Base-by-base conservation (phyloP, 1,140 invertebrate species). In the Aphis gossypii region DNA sequence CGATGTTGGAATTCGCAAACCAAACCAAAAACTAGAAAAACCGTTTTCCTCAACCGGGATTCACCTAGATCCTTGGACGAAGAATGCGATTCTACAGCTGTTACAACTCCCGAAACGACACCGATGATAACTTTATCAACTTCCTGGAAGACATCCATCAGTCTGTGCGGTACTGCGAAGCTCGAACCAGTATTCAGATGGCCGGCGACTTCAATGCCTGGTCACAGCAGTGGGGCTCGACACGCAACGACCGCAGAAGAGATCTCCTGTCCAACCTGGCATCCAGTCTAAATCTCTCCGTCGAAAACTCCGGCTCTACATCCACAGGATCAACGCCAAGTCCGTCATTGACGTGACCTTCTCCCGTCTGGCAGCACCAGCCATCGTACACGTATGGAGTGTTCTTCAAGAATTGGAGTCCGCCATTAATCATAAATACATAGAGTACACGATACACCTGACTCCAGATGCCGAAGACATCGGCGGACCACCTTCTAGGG, bases 401-500 rank as follows among this genome's bases (percentile, higher is more conserved):
- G 76, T 83, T 0, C 76, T 83, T 0, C 14, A 6, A 11, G 20
- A 83, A 3, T 5, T 41, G 0, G n/a, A 83, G n/a, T 83, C 76
- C 20, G 76, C n/a, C 20, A 83, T 20, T 6, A 35, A 83, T 23
- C 76, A 83, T 8, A 0, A 5, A 0, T 83, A 83, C 35, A 1
- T 83, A 18, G 4, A 38, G 0, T 83, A 23, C 35, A 1, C 35
- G 1, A 0, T 35, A 20, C 0, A 83, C 76, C 35, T 0, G 14
- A 6, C 76, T 0, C 18, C 35, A 21, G 35, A 38, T 5, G 14
- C 1, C 0, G 35, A 83, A 0, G n/a, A 83, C 4, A 23, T 1
- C 0, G 2, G 38, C 5, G 20, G 4, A 0, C 20, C 35, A 0
- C n/a, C 46, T 8, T 8, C 30, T 1, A 35, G 9, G 3, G 76